Evolutionary conservation across 2,113 vertebrate genomes (phyloP).

Genomic region (Dinomys branickii): DNA sequence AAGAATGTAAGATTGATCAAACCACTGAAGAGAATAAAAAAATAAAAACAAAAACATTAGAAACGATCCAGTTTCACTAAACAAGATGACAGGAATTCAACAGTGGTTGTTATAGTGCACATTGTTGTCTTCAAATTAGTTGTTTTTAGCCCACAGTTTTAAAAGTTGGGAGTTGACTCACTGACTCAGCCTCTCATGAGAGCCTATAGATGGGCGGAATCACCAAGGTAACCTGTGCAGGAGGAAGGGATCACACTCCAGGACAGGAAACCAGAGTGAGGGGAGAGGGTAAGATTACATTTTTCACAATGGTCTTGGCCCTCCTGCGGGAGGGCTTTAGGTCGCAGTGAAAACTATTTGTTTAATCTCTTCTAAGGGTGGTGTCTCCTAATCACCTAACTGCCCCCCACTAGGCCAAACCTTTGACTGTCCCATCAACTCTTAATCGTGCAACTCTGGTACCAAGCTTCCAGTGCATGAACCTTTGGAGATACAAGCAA

Average conservation of each 20-base stretch:
- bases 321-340: background rate
- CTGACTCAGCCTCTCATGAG: background rate
- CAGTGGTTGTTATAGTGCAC: too few relatives aligned
- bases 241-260: background rate
- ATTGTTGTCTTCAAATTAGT: too few relatives aligned
- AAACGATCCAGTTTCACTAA: too few relatives aligned
- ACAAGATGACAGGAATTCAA: too few relatives aligned
- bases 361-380: background rate
- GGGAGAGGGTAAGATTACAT: background rate
- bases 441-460: background rate
- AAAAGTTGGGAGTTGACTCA: background rate
- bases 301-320: background rate
- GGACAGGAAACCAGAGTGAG: background rate
- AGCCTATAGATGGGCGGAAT: background rate
- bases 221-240: background rate
- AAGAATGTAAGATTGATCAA: too few relatives aligned
- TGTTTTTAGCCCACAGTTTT: background rate
- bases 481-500: background rate
- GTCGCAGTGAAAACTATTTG: background rate
- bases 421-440: background rate
- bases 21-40: too few relatives aligned
- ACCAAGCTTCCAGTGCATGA: background rate
- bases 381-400: background rate
- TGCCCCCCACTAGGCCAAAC: background rate
- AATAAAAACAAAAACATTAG: too few relatives aligned